These are phyloP conservation scores for Dendrocincla fuliginosa DNA, from an alignment of 2,797 vertebrate genomes.

Conservation along the genomic window DNA sequence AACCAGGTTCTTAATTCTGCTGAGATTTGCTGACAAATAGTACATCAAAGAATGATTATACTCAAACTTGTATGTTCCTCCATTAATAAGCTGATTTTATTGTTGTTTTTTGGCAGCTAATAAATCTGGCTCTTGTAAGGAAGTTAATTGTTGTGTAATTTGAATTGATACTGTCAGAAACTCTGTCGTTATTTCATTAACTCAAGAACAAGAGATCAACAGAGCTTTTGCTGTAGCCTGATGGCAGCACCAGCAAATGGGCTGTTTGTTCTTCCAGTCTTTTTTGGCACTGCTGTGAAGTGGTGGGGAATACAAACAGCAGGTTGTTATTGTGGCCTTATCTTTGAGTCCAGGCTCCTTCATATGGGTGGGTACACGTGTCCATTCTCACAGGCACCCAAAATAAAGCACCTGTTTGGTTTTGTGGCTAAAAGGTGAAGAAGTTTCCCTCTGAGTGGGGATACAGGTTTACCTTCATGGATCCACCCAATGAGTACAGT, in stretches of 20 bases:
- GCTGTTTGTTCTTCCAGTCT: background rate
- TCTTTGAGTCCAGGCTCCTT: background rate
- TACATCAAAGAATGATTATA: background rate
- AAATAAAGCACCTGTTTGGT: fast-evolving
- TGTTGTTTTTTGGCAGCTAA: background rate
- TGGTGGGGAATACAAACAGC: background rate
- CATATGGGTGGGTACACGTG: fast-evolving
- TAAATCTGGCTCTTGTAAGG: background rate
- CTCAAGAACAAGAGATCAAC: background rate
- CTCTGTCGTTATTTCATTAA: background rate
- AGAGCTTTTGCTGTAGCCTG: background rate
- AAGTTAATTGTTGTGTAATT: background rate
- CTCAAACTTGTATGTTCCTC: background rate
- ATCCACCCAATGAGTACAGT: background rate
- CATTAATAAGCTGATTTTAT: background rate
- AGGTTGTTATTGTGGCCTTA: background rate
- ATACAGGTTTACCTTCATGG: background rate
- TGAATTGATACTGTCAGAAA: background rate
- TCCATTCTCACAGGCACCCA: background rate
- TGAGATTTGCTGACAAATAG: background rate
- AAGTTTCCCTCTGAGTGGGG: background rate
- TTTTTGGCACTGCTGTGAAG: background rate
- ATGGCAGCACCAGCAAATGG: background rate
- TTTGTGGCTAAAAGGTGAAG: background rate
- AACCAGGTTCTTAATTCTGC: background rate